phyloP scores from a whole-genome alignment of 2,888 invertebrate species.

The Globia sparganii region DNA sequence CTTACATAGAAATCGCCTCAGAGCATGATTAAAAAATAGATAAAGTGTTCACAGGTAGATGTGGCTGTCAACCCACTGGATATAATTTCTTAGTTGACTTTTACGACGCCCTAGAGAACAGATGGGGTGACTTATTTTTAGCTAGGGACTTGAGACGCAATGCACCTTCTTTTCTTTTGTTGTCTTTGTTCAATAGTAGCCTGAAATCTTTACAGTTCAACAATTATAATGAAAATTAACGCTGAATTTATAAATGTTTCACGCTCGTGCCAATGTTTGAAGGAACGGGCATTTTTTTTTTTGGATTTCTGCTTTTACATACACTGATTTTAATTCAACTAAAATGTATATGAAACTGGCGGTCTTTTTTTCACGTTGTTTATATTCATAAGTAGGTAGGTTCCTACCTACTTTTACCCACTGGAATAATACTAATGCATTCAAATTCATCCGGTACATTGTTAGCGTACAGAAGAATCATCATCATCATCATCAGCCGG shows the following conservation, averaged over 20 bases:
- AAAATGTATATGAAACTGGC: background rate
- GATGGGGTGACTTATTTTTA: slow-evolving; percentile 56
- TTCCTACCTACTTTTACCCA: background rate
- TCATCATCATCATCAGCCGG: too few species aligned
- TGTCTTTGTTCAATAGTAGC: slow-evolving; percentile 17
- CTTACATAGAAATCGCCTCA: background rate
- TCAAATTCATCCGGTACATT: background rate
- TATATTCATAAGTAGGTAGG: background rate
- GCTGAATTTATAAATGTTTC: slow-evolving; percentile 10
- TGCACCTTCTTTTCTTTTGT: slow-evolving; percentile 48
- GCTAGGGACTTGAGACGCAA: slow-evolving; percentile 19
- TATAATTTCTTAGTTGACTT: slow-evolving; percentile 60
- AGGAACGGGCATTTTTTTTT: background rate
- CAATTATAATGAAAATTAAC: slow-evolving; percentile 19
- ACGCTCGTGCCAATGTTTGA: background rate
- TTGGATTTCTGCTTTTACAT: background rate
- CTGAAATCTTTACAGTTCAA: slow-evolving; percentile 30
- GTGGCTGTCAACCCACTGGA: slow-evolving; percentile 37
- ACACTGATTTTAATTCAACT: background rate
- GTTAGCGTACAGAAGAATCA: background rate
- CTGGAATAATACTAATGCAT: background rate
- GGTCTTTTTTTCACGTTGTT: background rate
- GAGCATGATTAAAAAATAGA: slow-evolving; percentile 13
- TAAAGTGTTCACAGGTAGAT: slow-evolving; percentile 42
- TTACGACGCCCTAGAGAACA: slow-evolving; percentile 54